Conservation (phyloP, 2,797 vertebrate genomes). For the Pangasius krempfi region DNA sequence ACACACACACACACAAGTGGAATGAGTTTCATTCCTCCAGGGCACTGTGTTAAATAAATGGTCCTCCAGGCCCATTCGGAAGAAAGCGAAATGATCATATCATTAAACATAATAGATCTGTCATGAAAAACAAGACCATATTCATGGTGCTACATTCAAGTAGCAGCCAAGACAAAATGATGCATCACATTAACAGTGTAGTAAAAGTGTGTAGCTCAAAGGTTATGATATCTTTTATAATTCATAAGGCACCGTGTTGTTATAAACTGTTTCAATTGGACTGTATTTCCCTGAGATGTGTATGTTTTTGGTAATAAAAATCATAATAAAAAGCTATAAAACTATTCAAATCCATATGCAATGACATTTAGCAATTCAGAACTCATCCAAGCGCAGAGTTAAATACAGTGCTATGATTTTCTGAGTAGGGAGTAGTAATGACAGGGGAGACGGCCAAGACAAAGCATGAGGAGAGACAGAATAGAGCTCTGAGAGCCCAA, state of each 20-base stretch:
- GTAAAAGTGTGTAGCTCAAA: conserved; percentile 48
- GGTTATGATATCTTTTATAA: conserved; percentile 41
- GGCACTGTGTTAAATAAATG: conserved; percentile 60
- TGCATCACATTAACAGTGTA: conserved; percentile 39
- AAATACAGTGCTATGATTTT: conserved; percentile 38
- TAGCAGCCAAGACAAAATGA: conserved; percentile 48
- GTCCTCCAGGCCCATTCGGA: conserved; percentile 57
- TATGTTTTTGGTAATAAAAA: conserved; percentile 2
- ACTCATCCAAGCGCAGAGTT: conserved; percentile 14
- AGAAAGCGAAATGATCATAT: conserved; percentile 63
- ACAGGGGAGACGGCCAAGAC: conserved; percentile 42
- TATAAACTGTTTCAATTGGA: conserved; percentile 40
- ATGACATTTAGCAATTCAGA: conserved; percentile 21
- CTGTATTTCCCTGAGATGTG: conserved; percentile 20
- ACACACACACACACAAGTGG: conserved; percentile 26
- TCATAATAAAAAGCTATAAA: neutral
- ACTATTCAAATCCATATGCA: conserved; percentile 1
- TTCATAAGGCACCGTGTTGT: conserved; percentile 23
- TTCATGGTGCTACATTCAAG: conserved; percentile 57
- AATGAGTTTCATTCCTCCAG: conserved; percentile 56
- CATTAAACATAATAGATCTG: conserved; percentile 65
- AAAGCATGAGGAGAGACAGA: conserved; percentile 30
- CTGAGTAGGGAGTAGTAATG: conserved; percentile 35
- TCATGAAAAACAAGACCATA: conserved; percentile 59
- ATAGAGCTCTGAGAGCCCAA: conserved; percentile 27